Evolutionary conservation across 92 coral and sea anemone genomes (phyloP), one percentile per base, ranked within the genome.

Genomic region (Palythoa caribaeorum): DNA sequence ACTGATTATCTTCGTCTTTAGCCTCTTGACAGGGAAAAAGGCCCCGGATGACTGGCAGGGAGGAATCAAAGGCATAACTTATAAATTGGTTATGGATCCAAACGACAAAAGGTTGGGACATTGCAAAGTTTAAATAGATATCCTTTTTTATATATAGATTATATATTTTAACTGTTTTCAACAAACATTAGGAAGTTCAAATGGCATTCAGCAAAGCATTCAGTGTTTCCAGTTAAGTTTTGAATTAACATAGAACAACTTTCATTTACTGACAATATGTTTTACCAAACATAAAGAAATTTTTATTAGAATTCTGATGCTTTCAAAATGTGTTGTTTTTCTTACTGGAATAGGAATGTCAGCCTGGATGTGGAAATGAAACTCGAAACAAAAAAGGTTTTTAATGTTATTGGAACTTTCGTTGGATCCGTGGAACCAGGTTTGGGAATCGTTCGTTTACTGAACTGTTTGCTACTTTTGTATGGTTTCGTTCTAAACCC

Each of bases 41-140:
- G 98, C 96, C 10, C 98, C 98, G 1, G 15, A 40, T 3, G 92
- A 88, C 71, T 96, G 98, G 98, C 92, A 94, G 80, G 98, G 98
- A 65, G 97, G 90, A 48, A 88, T 92, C 40, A 52, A 68, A 47
- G 86, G 60, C 21, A 10, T 92, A 54, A 87, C 84, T 17, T 94
- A 94, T 78, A 78, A 88, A 38, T 75, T 92, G 83, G 81, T 70
- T 38, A 94, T 94, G 97, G 87, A 92, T 36, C 59, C 87, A 1
- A 44, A 73, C n/a, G 93, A 78, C 66, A 78, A 88, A 59, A 85
- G 90, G 97, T 94, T 86, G 44, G 57, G 4, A n/a, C 62, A 44
- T 2, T 40, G 0, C 11, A 7, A 55, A 9, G 3, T 55, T 55
- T 55, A 55, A 11, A 11, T 55, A 11, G 11, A 55, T 55, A 55